Evolutionary conservation across 2,888 invertebrate genomes (phyloP), one percentile per base, ranked within the genome.

Genomic region (Pandemis cinnamomeana): DNA sequence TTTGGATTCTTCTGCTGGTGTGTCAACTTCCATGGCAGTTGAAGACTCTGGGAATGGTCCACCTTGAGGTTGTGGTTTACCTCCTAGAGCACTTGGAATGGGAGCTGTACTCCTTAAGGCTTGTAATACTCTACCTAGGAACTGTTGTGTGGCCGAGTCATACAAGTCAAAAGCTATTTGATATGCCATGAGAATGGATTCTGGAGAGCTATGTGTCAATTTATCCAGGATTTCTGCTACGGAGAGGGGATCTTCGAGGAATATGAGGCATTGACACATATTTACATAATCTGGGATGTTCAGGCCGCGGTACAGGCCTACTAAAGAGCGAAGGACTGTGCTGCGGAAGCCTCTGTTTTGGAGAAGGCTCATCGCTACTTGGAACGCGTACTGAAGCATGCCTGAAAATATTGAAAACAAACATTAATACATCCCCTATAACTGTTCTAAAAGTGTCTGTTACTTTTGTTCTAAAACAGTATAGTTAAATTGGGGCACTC

Each of bases 101-200:
- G 98, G 98, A 36, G 98, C 97, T 15, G 97, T 97, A 66, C 96
- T 96, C 82, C 97, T 95, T 7, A 99, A 91, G 20, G 98, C 97
- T 86, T 97, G 97, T 78, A 98, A 90, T 10, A 99, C 98, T 80
- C 97, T 95, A 10, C 97, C 97, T 68, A 99, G 95, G 89, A 99
- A 99, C 88, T 99, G 99, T 91, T 99, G 99, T 2, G 99, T 99
- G 0, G 99, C 99, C 60, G 99, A 99, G 89, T 99, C 99, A 87
- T 99, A 99, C 81, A 99, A 95, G 95, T 99, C 99, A 93, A 99
- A 99, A 0, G 97, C 99, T 83, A 99, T 99, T 94, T 99, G 99
- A 91, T 99, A 99, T 0, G 99, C 99, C 98, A 99, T 99, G 58
- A 99, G 93, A 75, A 97, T 97, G 78, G 96, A 96, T 77, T 98